A percentile compares a stretch with the other conserved stretches of the same genome.
phyloP scores from a whole-genome alignment of 2,888 invertebrate species.

The Salticus scenicus region DNA sequence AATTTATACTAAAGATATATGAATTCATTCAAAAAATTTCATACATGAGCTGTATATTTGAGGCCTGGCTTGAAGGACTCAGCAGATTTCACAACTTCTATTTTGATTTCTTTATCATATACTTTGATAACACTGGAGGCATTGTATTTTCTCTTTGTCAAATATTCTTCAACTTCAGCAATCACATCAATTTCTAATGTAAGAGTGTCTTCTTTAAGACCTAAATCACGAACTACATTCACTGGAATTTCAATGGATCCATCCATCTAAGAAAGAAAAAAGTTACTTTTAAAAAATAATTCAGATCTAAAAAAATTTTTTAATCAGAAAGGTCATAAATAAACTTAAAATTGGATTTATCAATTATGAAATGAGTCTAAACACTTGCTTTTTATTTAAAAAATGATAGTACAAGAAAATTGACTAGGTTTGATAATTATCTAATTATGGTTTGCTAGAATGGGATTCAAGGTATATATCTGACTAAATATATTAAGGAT shows the following conservation, averaged over 20 bases:
- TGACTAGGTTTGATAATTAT: too few relatives aligned
- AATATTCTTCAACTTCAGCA: conserved; percentile 77
- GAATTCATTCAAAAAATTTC: too few relatives aligned
- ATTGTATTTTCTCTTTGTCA: conserved; percentile 74
- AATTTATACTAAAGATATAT: too few relatives aligned
- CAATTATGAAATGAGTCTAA: too few relatives aligned
- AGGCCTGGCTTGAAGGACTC: conserved; percentile 78
- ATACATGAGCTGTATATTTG: conserved; percentile 76
- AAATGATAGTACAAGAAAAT: too few relatives aligned
- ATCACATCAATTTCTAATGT: conserved; percentile 77
- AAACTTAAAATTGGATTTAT: too few relatives aligned
- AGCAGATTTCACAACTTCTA: conserved; percentile 76
- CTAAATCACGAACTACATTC: conserved; percentile 84
- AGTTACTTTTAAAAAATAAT: too few relatives aligned
- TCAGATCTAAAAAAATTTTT: neutral
- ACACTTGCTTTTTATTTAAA: too few relatives aligned
- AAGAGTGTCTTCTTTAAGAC: conserved; percentile 84
- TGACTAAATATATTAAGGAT: too few relatives aligned
- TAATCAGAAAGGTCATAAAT: neutral
- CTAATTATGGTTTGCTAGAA: too few relatives aligned
- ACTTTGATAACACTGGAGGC: conserved; percentile 73
- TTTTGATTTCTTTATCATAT: conserved; percentile 76
- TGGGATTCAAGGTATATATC: too few relatives aligned
- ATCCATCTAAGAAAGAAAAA: conserved; percentile 76
- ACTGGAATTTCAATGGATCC: conserved; percentile 87